Percentiles rank a stretch among this genome's conserved stretches.
Conservation (phyloP, 1,140 invertebrate species). For the Metaphire vulgaris region DNA sequence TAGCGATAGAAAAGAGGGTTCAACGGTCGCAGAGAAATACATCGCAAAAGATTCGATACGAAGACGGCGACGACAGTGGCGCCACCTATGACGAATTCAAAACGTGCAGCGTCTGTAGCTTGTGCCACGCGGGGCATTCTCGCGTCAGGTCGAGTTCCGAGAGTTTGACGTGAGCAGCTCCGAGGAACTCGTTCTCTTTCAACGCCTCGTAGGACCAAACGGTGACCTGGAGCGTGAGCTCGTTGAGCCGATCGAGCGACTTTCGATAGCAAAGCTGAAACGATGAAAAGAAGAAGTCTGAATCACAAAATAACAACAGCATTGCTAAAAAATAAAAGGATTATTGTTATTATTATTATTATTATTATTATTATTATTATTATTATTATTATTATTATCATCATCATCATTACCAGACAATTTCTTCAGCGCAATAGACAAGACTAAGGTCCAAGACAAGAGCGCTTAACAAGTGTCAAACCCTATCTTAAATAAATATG, state of each 20-base stretch:
- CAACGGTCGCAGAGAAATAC: too few relatives aligned
- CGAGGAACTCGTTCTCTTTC: slow-evolving; percentile 91
- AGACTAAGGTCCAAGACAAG: too few relatives aligned
- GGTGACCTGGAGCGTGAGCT: slow-evolving; percentile 74
- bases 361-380: not conserved
- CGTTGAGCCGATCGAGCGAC: slow-evolving; percentile 69
- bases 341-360: too few relatives aligned
- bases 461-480: too few relatives aligned
- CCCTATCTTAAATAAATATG: too few relatives aligned
- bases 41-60: too few relatives aligned
- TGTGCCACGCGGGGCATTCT: slow-evolving; percentile 57
- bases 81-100: not conserved
- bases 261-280: slow-evolving; percentile 78
- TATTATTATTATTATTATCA: too few relatives aligned
- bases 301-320: not conserved
- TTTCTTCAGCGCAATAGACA: too few relatives aligned
- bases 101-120: slow-evolving; percentile 42
- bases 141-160: slow-evolving; percentile 63
- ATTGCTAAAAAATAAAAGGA: not conserved
- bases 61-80: not conserved
- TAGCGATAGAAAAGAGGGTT: too few relatives aligned
- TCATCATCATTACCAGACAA: too few relatives aligned
- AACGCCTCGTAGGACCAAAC: slow-evolving; percentile 90
- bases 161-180: slow-evolving; percentile 71
- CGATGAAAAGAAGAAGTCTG: too few relatives aligned